Base-by-base conservation (phyloP, 1,140 invertebrate species). In the Drosophila repleta region DNA sequence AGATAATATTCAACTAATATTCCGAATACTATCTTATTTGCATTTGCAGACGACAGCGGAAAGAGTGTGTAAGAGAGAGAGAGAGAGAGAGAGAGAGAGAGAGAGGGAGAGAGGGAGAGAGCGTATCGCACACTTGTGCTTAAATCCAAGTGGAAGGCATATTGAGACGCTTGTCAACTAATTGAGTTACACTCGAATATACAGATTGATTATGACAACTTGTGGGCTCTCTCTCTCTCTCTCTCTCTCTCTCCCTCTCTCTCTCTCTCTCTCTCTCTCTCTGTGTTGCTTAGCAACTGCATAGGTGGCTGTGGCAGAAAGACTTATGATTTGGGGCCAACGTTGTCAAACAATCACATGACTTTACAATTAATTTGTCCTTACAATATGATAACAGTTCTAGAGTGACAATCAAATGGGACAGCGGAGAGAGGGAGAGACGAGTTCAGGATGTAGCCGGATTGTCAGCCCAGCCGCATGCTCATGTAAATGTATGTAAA, bases 301-400 rank as follows among this genome's bases (percentile, higher is more conserved):
- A 53, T 13, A 17, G 32, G 18, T 61, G 29, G 18, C 49, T 46
- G 18, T 18, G 60, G 20, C 49, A 45, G 43, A 41, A 21, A 51
- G 61, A 48, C 43, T 39, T 37, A 52, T 62, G 43, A 64, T 46
- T 52, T 61, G 46, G 55, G 55, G 51, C 74, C 65, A 84, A 74
- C 74, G 77, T 76, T 73, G 68, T 80, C 76, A 74, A 85, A 67
- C 81, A 85, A 84, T 85, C 80, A 84, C 81, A 84, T 65, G 81
- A 84, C 73, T 84, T 85, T 60, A 72, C 81, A 80, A 84, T 84
- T 84, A 84, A 85, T 77, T 85, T 85, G 68, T 77, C 68, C 52
- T n/a, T 52, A 46, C 79, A 65, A 77, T 55, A 74, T 82, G 74
- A 70, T 67, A 66, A 62, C 29, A 73, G 55, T 63, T 52, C 21